phyloP scores from a whole-genome alignment of 1,140 invertebrate genomes.

The Drosophila lini region DNA sequence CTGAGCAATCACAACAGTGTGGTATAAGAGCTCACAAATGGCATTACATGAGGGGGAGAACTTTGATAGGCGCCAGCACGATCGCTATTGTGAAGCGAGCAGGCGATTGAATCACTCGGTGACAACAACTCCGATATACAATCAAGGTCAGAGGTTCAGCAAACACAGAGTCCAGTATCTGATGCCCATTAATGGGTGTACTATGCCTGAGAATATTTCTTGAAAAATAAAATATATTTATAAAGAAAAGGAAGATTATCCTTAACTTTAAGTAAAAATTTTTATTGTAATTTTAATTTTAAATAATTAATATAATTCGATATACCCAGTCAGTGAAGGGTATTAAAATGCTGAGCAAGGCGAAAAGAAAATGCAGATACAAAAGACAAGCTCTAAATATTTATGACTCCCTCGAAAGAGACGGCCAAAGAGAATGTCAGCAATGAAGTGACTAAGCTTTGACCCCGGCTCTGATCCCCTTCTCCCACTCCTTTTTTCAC shows the following conservation, averaged over 20 bases:
- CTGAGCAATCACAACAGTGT: constrained; percentile 12
- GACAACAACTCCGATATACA: constrained; percentile 23
- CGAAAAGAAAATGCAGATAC: constrained; percentile 5
- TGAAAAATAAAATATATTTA: neutral
- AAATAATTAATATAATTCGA: neutral
- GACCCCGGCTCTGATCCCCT: constrained; percentile 11
- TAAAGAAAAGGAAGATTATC: neutral
- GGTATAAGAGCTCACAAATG: constrained; percentile 23
- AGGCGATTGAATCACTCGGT: constrained; percentile 27
- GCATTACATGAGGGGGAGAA: constrained; percentile 32
- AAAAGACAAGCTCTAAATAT: constrained; percentile 21
- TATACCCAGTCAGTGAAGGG: neutral
- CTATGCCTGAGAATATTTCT: neutral
- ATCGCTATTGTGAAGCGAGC: constrained; percentile 15
- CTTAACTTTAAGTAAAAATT: neutral
- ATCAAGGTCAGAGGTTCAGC: constrained; percentile 37
- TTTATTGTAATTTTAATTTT: too few relatives aligned
- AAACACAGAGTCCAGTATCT: neutral
- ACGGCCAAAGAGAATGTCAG: constrained; percentile 24
- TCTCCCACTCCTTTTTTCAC: neutral
- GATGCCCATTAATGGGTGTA: neutral
- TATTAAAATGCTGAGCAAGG: constrained; percentile 5
- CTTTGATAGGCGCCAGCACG: constrained; percentile 31
- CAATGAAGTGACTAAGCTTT: constrained; percentile 36
- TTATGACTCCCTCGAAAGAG: constrained; percentile 21